Evolutionary conservation across 2,888 invertebrate genomes (phyloP).

Genomic region (Unio pictorum): DNA sequence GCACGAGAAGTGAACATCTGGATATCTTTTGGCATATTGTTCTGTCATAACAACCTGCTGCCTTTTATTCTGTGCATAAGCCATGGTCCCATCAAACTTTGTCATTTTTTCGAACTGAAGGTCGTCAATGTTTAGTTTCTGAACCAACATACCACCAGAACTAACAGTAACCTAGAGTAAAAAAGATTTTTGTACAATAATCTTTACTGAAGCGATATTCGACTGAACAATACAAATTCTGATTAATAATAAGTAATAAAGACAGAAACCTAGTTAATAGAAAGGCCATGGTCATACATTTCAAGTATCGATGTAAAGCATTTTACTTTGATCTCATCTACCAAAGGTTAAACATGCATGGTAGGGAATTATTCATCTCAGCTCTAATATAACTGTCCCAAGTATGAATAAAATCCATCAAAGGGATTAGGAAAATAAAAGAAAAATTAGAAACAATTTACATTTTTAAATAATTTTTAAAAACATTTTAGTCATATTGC

Average conservation of each 20-base stretch:
- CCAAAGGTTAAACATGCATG: no score
- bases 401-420: no score
- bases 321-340: no score
- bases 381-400: no score
- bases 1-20: conserved; percentile 72
- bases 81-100: conserved; percentile 73
- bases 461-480: no score
- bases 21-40: conserved; percentile 68
- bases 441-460: no score
- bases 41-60: conserved; percentile 72
- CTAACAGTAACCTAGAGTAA: conserved; percentile 69
- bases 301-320: no score
- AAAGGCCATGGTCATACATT: no score
- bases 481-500: no score
- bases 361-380: no score
- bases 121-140: conserved; percentile 71
- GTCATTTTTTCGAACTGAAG: conserved; percentile 72
- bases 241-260: background rate
- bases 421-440: no score
- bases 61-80: conserved; percentile 74
- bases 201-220: background rate
- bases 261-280: background rate
- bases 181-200: conserved; percentile 2
- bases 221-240: background rate
- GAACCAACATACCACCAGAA: conserved; percentile 73